Base-by-base conservation (phyloP, 92 coral and sea anemone species). In the Phenganax subtilis region DNA sequence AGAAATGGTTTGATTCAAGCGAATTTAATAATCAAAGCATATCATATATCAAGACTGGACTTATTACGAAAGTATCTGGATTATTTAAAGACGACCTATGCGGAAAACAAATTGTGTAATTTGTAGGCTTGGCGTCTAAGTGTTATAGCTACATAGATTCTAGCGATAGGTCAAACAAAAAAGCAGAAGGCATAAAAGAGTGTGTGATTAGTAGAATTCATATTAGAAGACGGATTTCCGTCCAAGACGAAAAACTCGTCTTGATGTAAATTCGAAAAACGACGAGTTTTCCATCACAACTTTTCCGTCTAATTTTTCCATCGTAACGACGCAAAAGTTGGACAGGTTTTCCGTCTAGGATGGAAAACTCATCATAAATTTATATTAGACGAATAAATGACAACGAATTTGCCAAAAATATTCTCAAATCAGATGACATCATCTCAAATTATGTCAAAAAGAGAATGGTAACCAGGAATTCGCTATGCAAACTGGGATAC, bases 331-430 rank as follows among this genome's bases (percentile, higher is more conserved):
- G 64, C 10, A 25, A 56, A 56, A 56, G 64, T 75, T 56, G 29
- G 80, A 75, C 64, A 51, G 16, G 64, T 8, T 37, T 52, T 44
- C 25, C 64, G 28, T 75, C 80, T 56, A n/a, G 20, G 80, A 75
- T 6, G 80, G 80, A 20, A 5, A 75, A 75, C 80, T 75, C 51
- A 64, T 75, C 80, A 6, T 75, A 75, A 75, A 75, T 75, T 75
- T 15, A 30, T 51, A 75, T 56, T 30, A 75, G 80, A 20, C 78
- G n/a, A 25, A 75, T 75, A 75, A 54, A 75, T 20, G 25, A 20
- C 25, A 20, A 20, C 25, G 25, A 20, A 20, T 20, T 20, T 20
- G 25, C 25, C 25, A 20, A 20, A 20, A 20, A 20, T 20, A 20
- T 20, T 20, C 25, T 20, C 25, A 20, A 20, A 20, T 20, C 25